Base-by-base conservation (phyloP, 1,140 invertebrate genomes). In the Dysdera silvatica region DNA sequence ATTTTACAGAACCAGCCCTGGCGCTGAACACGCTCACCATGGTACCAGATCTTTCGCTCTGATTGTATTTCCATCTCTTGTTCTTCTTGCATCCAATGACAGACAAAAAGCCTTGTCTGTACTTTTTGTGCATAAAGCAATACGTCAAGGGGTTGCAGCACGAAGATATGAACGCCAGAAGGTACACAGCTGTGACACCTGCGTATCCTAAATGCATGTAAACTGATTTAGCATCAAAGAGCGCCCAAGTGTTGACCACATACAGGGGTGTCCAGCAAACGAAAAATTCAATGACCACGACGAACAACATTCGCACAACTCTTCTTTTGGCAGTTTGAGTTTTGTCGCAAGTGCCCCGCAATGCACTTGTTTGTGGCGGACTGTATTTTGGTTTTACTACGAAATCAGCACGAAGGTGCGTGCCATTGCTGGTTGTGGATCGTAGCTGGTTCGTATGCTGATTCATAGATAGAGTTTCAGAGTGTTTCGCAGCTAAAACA, bases 61-160 rank as follows among this genome's bases (percentile, higher is more conserved):
- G 41, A 2, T 49, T n/a, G 33, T 47, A 61, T 31, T 35, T 18
- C 60, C 60, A 62, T 48, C 60, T 28, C 29, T 33, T 54, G n/a
- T 43, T 47, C 18, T 35, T 52, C 31, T 45, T 53, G 40, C 62
- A 59, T 33, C 49, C 37, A 4, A 58, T 45, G 8, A 47, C 56
- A n/a, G 62, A 43, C 23, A 58, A 10, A 29, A 65, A 65, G 3
- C 43, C 55, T 54, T 59, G 32, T 7, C 80, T 68, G 68, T 81
- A 81, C 49, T 78, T 79, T 35, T 72, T 73, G 70, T 80, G 80
- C 77, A 81, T 75, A 70, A 81, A 81, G 59, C 78, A 81, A 68
- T 81, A 81, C 0, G 80, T 81, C 58, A 81, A 77, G 10, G 80
- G 80, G 67, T 82, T 81, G 51, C 78, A 76, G 68, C 79, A 81